phyloP scores from a whole-genome alignment of 2,888 invertebrate species.

The Chrysolina americana region DNA sequence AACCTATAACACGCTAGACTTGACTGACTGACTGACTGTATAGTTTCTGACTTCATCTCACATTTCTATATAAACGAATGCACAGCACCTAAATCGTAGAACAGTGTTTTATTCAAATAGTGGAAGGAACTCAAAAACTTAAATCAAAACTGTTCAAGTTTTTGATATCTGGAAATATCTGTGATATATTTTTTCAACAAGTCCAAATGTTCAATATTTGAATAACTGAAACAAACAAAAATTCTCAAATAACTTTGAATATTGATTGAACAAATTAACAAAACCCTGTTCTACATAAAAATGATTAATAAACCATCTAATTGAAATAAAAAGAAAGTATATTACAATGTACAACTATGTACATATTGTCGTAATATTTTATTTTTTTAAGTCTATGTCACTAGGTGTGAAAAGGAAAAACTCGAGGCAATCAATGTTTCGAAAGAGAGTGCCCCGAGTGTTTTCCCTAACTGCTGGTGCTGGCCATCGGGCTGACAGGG shows the following conservation, averaged over 20 bases:
- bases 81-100: constrained; percentile 59
- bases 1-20: constrained; percentile 37
- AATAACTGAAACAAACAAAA: no score
- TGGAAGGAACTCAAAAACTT: not conserved
- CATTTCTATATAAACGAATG: constrained; percentile 49
- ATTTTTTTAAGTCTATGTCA: constrained; percentile 52
- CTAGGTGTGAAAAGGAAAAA: constrained; percentile 41
- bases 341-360: constrained; percentile 69
- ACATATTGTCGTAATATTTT: constrained; percentile 70
- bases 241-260: no score
- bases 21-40: constrained; percentile 40
- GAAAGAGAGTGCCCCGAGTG: constrained; percentile 71
- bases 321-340: constrained; percentile 49
- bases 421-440: constrained; percentile 69
- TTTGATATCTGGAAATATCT: no score
- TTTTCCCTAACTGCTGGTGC: constrained; percentile 93
- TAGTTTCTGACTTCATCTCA: constrained; percentile 32
- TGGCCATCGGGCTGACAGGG: constrained; percentile 88
- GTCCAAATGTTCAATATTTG: no score
- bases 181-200: no score
- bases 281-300: constrained; percentile 44
- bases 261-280: constrained; percentile 21
- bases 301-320: constrained; percentile 49
- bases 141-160: no score
- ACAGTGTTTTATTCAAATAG: constrained; percentile 46